Percentiles rank a stretch among this genome's conserved stretches.
Evolutionary conservation across 2,888 invertebrate genomes (phyloP).

Genomic region (Orthosia gothica): DNA sequence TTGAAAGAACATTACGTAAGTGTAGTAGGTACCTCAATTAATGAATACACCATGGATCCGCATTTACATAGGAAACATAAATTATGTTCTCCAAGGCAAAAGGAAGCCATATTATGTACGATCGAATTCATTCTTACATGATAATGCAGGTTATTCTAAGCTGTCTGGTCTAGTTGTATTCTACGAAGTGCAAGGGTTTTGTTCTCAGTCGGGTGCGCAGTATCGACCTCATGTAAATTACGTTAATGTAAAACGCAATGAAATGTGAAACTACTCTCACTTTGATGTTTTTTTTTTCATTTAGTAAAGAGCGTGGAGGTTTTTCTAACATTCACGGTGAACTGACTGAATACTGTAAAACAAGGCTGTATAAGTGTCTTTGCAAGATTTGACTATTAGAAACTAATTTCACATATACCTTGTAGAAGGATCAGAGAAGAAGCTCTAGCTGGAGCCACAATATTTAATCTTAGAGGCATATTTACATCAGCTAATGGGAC

Average conservation of each 20-base stretch:
- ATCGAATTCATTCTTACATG: conserved; percentile 56
- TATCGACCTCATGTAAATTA: conserved; percentile 63
- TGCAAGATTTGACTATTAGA: not conserved
- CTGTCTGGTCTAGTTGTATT: conserved; percentile 31
- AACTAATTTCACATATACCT: not conserved
- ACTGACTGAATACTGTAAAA: conserved; percentile 6
- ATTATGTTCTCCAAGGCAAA: conserved; percentile 43
- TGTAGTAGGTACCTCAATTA: conserved; percentile 17
- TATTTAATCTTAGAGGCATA: not conserved
- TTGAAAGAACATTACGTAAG: conserved; percentile 12
- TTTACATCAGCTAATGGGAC: not conserved
- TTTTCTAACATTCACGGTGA: conserved; percentile 3
- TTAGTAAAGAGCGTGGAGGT: conserved; percentile 11
- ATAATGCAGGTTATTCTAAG: conserved; percentile 46
- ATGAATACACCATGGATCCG: conserved; percentile 36
- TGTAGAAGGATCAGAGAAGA: not conserved
- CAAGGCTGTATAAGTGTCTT: not conserved
- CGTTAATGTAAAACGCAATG: conserved; percentile 58
- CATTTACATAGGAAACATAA: conserved; percentile 57
- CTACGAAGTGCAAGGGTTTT: conserved; percentile 40
- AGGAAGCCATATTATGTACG: conserved; percentile 48
- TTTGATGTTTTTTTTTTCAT: conserved; percentile 46
- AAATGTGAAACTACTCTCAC: conserved; percentile 49
- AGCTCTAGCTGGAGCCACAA: not conserved
- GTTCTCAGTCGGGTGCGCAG: conserved; percentile 41